phyloP scores from a whole-genome alignment of 1,140 invertebrate genomes.

The Danaus plexippus region DNA sequence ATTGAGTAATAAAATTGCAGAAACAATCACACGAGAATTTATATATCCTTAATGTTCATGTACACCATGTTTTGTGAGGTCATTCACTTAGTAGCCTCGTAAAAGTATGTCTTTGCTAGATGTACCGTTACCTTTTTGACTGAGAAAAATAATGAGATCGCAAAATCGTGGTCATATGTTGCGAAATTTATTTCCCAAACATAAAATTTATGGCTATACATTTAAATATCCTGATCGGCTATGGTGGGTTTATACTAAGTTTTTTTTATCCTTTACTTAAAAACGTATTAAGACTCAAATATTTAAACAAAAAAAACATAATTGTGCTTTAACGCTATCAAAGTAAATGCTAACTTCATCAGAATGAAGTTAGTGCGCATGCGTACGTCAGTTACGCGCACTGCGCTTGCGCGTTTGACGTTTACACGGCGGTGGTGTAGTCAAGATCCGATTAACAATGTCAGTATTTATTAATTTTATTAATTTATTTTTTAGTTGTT shows the following conservation, averaged over 20 bases:
- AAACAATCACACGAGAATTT: slow-evolving; percentile 4
- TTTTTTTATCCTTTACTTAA: too few relatives aligned
- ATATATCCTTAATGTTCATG: slow-evolving; percentile 9
- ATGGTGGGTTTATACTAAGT: too few relatives aligned
- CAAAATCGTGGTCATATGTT: slow-evolving; percentile 2
- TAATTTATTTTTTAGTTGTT: too few relatives aligned
- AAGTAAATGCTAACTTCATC: slow-evolving; percentile 19
- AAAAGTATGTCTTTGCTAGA: slow-evolving; percentile 46
- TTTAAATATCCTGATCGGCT: too few relatives aligned
- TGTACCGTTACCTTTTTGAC: slow-evolving; percentile 46
- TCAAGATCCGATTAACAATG: slow-evolving; percentile 71
- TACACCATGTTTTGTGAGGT: slow-evolving; percentile 33
- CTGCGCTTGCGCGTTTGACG: slow-evolving; percentile 67
- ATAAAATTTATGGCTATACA: too few relatives aligned
- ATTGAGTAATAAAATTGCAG: neutral
- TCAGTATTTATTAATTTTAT: slow-evolving; percentile 54
- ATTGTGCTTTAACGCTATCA: neutral
- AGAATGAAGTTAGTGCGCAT: slow-evolving; percentile 58
- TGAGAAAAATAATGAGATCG: slow-evolving; percentile 16
- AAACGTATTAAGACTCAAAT: too few relatives aligned
- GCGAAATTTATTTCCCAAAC: too few relatives aligned
- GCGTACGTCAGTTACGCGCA: slow-evolving; percentile 64
- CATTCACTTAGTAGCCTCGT: slow-evolving; percentile 44
- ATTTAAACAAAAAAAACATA: too few relatives aligned
- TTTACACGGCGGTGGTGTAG: slow-evolving; percentile 67